Evolutionary conservation across 2,888 invertebrate species (phyloP), one percentile per base, ranked within the genome.

Genomic region (Augiades crinisus): DNA sequence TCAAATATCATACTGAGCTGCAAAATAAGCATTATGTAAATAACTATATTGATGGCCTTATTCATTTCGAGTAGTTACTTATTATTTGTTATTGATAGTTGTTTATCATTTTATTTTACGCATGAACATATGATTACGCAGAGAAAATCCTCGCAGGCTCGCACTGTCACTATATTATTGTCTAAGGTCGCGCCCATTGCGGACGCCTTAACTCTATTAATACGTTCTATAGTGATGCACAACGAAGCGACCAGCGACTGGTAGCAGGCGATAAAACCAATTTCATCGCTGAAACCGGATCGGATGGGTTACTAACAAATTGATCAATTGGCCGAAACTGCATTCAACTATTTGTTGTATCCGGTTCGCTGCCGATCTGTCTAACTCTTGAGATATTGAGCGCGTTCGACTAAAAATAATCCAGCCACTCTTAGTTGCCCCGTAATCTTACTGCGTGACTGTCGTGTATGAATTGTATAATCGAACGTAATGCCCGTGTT

Each of bases 311-410:
- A 59, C 27, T 38, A 60, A 63, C 63, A 56, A 70, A 73, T 71
- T 70, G 63, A 52, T 58, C 67, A 67, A 72, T 71, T 72, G 64
- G 60, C 62, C 65, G 53, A 72, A 76, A 74, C 64, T 62, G 65
- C 68, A 68, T 62, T 61, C 41, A 56, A 40, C 55, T 27, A 61
- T 67, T n/a, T 64, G 62, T 62, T 65, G 56, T 68, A 72, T 75
- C 71, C 65, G 68, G 71, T 69, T 75, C 53, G 38, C 51, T 61
- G 68, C 65, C 55, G 70, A 69, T 68, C 53, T 41, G 44, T 57
- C 49, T 52, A 47, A 51, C 51, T 36, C 5, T 4, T 13, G 31
- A 27, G 38, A 37, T 37, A 44, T 19, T 17, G 40, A 45, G 30
- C 31, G 34, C 52, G 52, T 46, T 41, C 10, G 45, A 44, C 46